Evolutionary conservation across 1,140 invertebrate species (phyloP).

Genomic region (Ostrea edulis): DNA sequence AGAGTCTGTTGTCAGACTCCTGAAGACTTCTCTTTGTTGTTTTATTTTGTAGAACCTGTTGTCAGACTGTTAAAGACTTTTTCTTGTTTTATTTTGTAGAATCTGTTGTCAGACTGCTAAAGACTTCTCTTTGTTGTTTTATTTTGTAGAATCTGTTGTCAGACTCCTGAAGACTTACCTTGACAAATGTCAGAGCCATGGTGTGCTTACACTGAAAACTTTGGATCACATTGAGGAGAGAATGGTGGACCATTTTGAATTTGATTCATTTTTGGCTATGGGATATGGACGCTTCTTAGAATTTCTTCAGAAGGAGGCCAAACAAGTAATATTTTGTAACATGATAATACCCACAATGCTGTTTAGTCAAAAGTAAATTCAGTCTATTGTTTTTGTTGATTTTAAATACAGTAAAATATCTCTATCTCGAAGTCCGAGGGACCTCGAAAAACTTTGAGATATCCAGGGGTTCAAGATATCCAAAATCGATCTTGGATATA

Average conservation of each 20-base stretch:
- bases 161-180: constrained; percentile 68
- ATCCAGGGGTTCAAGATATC: too few species aligned
- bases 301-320: constrained; percentile 70
- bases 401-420: too few species aligned
- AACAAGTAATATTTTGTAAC: constrained; percentile 61
- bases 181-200: constrained; percentile 68
- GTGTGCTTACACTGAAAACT: constrained; percentile 65
- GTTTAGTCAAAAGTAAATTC: too few species aligned
- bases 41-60: constrained; percentile 62
- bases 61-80: constrained; percentile 65
- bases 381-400: too few species aligned
- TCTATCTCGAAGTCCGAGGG: too few species aligned
- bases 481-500: too few species aligned
- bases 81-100: constrained; percentile 63
- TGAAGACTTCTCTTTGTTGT: constrained; percentile 71
- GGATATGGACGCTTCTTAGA: constrained; percentile 73
- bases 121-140: constrained; percentile 56
- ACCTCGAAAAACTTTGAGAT: too few species aligned
- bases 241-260: constrained; percentile 70
- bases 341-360: not conserved
- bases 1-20: constrained; percentile 65
- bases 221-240: constrained; percentile 74
- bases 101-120: constrained; percentile 62
- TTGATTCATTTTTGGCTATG: constrained; percentile 67
- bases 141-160: constrained; percentile 63